These are phyloP conservation scores for Pinna nobilis DNA, from an alignment of 1,140 invertebrate species.

Conservation along the genomic window DNA sequence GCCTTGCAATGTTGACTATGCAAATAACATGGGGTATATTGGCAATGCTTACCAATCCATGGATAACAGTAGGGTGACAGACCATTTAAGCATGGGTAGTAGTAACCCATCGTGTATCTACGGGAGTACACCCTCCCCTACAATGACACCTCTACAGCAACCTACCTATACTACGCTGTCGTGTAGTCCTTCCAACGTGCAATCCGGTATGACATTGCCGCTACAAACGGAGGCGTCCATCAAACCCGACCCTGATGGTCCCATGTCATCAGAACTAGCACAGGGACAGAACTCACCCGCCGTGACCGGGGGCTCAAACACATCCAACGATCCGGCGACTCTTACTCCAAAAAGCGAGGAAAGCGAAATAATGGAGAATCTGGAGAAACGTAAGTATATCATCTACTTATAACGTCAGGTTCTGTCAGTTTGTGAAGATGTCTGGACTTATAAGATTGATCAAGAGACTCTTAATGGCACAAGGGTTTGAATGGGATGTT, in stretches of 20 bases:
- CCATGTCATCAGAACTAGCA: slow-evolving; percentile 14
- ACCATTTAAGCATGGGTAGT: not conserved
- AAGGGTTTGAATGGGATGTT: not conserved
- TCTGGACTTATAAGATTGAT: not conserved
- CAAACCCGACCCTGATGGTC: slow-evolving; percentile 14
- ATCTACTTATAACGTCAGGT: not conserved
- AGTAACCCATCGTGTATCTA: slow-evolving; percentile 47
- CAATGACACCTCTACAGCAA: slow-evolving; percentile 15
- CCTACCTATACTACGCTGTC: slow-evolving; percentile 34
- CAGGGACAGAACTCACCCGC: slow-evolving; percentile 4
- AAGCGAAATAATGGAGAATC: slow-evolving; percentile 1
- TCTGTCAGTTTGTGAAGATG: not conserved
- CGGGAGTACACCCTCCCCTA: slow-evolving; percentile 18
- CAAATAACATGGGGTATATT: too few relatives aligned
- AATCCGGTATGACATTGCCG: slow-evolving; percentile 9
- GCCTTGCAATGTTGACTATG: not conserved
- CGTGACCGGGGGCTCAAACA: not conserved
- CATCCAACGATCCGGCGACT: not conserved
- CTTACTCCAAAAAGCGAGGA: not conserved
- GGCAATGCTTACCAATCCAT: not conserved
- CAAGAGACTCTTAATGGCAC: not conserved
- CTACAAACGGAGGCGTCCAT: slow-evolving; percentile 23
- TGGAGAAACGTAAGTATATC: not conserved
- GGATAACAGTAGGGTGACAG: not conserved
- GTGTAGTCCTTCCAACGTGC: slow-evolving; percentile 13